Evolutionary conservation across 35 echinoderm and acorn worm genomes (phyloP).

Genomic region (Lytechinus variegatus): DNA sequence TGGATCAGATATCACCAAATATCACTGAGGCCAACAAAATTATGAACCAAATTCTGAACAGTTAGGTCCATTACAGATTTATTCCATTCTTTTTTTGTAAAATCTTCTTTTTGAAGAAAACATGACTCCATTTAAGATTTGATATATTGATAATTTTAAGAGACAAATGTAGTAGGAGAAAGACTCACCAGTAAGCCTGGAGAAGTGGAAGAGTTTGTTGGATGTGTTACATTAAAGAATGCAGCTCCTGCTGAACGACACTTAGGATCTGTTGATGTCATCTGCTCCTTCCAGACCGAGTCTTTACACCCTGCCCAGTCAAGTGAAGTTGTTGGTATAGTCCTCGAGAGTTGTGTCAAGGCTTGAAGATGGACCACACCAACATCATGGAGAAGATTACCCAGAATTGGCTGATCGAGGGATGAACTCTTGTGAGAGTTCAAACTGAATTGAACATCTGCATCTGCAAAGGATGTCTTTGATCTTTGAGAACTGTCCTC

Average conservation of each 20-base stretch:
- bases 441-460: neutral
- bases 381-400: neutral
- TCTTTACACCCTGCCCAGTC: neutral
- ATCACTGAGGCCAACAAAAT: too few relatives aligned
- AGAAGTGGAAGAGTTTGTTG: neutral
- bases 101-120: too few relatives aligned
- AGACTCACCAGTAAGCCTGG: slow-evolving; percentile 34
- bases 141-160: neutral
- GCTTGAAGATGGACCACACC: neutral
- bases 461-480: neutral
- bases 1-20: too few relatives aligned
- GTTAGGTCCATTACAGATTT: too few relatives aligned
- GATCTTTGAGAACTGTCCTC: neutral
- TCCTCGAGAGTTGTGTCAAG: slow-evolving; percentile 16
- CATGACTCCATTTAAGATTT: neutral
- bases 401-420: neutral
- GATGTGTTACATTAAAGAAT: slow-evolving; percentile 17
- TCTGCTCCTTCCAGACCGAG: neutral
- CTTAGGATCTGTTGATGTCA: neutral
- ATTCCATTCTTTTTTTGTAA: too few relatives aligned
- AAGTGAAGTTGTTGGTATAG: neutral
- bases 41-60: too few relatives aligned
- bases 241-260: slow-evolving; percentile 43
- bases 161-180: neutral
- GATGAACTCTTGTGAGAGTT: neutral